phyloP scores from a whole-genome alignment of 2,113 vertebrate species.

The Odobenus rosmarus region DNA sequence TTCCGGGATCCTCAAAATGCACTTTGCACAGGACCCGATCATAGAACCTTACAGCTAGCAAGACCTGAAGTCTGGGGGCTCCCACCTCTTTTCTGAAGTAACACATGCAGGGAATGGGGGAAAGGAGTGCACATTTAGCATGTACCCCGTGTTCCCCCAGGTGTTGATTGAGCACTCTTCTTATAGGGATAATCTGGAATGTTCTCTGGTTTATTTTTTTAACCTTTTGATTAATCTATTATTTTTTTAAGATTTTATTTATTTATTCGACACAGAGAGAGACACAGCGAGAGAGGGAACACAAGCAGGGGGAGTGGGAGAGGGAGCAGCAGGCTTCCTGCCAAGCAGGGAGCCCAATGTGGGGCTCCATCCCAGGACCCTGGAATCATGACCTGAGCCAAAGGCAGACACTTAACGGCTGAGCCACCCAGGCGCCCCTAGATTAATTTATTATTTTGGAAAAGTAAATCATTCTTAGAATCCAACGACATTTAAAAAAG shows the following conservation, averaged over 20 bases:
- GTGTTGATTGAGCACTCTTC: neutral
- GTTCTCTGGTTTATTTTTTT: constrained; percentile 24
- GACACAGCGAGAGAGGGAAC: no score
- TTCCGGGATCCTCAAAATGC: neutral
- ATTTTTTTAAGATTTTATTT: neutral
- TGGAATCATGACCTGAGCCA: no score
- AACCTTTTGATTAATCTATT: neutral
- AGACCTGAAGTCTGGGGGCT: neutral
- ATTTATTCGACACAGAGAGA: no score
- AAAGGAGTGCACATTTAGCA: neutral
- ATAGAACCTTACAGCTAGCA: neutral
- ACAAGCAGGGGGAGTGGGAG: no score
- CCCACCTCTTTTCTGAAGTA: neutral
- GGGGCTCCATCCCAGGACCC: no score
- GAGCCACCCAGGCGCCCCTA: no score
- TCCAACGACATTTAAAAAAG: neutral
- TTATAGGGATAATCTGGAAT: neutral
- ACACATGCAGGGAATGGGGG: no score
- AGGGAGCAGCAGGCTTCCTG: no score
- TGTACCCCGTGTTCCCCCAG: neutral
- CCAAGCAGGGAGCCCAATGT: no score
- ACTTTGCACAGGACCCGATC: neutral
- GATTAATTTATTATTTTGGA: constrained; percentile 12
- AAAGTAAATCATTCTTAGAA: neutral
- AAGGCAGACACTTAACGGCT: no score